Percentiles rank a stretch among this genome's conserved stretches.
Conservation (phyloP, 2,797 vertebrate genomes). For the Pipistrellus kuhlii region DNA sequence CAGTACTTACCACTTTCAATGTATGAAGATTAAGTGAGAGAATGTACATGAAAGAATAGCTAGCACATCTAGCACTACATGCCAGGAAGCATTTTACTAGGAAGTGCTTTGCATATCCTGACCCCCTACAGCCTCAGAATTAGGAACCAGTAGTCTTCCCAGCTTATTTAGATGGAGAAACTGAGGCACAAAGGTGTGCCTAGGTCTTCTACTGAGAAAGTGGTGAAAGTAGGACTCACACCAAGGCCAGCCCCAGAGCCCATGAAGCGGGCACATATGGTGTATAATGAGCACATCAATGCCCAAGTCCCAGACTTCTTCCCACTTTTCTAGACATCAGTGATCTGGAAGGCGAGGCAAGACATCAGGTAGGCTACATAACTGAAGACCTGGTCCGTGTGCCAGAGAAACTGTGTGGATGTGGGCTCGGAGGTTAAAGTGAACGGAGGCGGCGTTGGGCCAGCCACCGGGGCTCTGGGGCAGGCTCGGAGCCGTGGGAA, state of each 20-base stretch:
- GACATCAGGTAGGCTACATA: neutral
- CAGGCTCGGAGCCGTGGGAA: neutral
- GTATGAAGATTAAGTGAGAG: neutral
- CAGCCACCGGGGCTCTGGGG: neutral
- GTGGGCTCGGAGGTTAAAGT: neutral
- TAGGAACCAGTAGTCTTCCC: neutral
- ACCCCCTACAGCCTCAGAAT: neutral
- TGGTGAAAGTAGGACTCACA: neutral
- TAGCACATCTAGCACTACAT: neutral
- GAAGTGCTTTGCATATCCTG: neutral
- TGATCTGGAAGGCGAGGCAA: neutral
- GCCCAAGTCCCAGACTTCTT: neutral
- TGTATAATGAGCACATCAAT: neutral
- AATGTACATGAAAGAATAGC: neutral
- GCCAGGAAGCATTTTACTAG: neutral
- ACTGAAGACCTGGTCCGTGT: neutral
- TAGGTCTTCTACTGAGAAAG: neutral
- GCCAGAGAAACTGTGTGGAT: neutral
- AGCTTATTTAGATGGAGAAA: neutral
- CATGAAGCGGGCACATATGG: neutral
- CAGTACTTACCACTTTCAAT: neutral
- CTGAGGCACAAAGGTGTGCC: neutral
- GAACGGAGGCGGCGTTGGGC: rapidly evolving
- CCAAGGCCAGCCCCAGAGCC: neutral
- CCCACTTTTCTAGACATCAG: neutral